phyloP scores from a whole-genome alignment of 1,140 invertebrate species.

The Papilio helenus region DNA sequence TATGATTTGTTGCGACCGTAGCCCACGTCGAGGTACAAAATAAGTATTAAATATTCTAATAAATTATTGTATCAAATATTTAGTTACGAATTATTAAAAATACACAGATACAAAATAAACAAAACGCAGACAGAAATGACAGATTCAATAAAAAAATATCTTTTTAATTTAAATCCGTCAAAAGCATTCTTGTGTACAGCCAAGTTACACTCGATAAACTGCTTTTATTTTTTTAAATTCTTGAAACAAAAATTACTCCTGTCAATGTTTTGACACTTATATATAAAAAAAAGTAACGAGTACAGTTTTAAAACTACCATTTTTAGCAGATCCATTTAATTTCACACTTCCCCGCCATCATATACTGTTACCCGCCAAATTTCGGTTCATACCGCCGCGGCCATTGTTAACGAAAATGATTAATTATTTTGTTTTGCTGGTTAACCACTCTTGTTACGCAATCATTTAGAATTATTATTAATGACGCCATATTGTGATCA shows the following conservation, averaged over 20 bases:
- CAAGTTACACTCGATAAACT: too few species aligned
- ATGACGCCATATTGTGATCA: conserved; percentile 26
- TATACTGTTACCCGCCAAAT: conserved; percentile 52
- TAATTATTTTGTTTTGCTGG: conserved; percentile 56
- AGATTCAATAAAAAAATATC: too few species aligned
- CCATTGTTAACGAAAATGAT: conserved; percentile 45
- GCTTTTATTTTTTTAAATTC: too few species aligned
- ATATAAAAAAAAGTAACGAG: too few species aligned
- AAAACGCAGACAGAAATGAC: too few species aligned
- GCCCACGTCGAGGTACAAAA: neutral
- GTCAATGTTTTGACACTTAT: conserved; percentile 10
- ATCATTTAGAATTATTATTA: conserved; percentile 44
- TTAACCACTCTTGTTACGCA: conserved; percentile 49
- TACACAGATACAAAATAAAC: too few species aligned
- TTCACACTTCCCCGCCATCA: conserved; percentile 43
- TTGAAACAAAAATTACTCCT: too few species aligned
- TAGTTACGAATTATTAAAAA: neutral
- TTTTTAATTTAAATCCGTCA: too few species aligned
- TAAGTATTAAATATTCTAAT: neutral
- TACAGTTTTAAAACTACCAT: too few species aligned
- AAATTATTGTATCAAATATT: neutral
- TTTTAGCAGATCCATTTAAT: conserved; percentile 44
- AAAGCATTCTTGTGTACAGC: too few species aligned
- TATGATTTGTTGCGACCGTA: conserved; percentile 53
- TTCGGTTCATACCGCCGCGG: conserved; percentile 50